Conservation (phyloP, 2,113 vertebrate species). For the Lophura nycthemera region DNA sequence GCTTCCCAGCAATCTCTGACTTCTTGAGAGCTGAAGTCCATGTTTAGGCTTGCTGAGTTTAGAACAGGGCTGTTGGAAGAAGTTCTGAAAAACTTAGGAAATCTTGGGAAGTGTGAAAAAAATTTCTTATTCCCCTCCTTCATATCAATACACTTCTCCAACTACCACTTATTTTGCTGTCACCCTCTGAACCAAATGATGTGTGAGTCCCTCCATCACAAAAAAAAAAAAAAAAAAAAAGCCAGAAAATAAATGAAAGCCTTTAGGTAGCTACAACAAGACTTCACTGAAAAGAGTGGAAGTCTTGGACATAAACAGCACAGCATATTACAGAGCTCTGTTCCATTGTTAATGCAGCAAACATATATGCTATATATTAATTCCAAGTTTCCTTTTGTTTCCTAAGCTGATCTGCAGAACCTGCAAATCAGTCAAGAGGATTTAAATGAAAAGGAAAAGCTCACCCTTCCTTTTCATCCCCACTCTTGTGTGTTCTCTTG, state of each 20-base stretch:
- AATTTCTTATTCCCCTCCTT: neutral
- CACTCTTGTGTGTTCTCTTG: neutral
- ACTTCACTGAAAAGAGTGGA: neutral
- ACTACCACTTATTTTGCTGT: neutral
- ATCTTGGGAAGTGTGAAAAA: neutral
- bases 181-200: neutral
- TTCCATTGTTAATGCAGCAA: neutral
- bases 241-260: neutral
- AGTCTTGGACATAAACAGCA: neutral
- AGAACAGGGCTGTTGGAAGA: neutral
- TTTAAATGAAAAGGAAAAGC: neutral
- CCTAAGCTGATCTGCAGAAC: neutral
- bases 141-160: neutral
- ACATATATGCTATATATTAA: neutral
- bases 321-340: neutral
- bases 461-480: neutral
- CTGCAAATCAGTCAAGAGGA: neutral
- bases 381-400: neutral
- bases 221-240: neutral
- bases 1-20: constrained; percentile 11
- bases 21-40: neutral
- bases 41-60: neutral
- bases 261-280: neutral
- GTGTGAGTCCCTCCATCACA: neutral
- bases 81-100: neutral